Conservation (phyloP, 2,797 vertebrate species). For the Aulostomus chinensis region DNA sequence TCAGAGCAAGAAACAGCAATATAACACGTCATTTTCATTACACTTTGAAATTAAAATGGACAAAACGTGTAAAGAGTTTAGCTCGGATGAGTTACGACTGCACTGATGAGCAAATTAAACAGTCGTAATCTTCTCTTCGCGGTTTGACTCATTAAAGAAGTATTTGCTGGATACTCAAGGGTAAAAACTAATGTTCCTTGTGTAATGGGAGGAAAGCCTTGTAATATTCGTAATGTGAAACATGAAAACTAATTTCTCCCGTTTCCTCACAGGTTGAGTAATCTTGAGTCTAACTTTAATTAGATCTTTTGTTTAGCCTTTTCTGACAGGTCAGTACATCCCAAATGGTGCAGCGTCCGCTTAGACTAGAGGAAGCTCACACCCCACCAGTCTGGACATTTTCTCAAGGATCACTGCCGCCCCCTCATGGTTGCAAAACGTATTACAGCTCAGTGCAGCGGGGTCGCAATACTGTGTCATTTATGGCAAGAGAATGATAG, state of each 20-base stretch:
- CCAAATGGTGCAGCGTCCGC: too few relatives aligned
- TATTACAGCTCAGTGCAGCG: constrained; percentile 17
- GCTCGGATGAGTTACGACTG: not conserved
- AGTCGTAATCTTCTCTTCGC: constrained; percentile 2
- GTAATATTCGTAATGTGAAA: too few relatives aligned
- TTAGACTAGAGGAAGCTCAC: too few relatives aligned
- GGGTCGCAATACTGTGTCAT: not conserved
- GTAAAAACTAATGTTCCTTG: too few relatives aligned
- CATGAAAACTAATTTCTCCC: too few relatives aligned
- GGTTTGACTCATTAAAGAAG: not conserved
- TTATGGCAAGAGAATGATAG: not conserved
- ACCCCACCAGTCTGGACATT: not conserved
- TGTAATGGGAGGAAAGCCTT: too few relatives aligned
- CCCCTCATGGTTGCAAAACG: constrained; percentile 35
- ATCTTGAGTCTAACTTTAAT: too few relatives aligned
- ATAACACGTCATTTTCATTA: not conserved
- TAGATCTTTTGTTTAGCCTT: too few relatives aligned
- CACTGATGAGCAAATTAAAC: not conserved
- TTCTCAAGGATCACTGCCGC: constrained; percentile 36
- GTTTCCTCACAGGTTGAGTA: too few relatives aligned
- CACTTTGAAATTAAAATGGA: not conserved
- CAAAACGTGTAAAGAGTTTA: not conserved
- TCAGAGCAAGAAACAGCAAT: not conserved
- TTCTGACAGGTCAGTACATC: too few relatives aligned
- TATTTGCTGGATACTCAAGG: too few relatives aligned